Evolutionary conservation across 2,797 vertebrate species (phyloP).

Genomic region (Falco naumanni): DNA sequence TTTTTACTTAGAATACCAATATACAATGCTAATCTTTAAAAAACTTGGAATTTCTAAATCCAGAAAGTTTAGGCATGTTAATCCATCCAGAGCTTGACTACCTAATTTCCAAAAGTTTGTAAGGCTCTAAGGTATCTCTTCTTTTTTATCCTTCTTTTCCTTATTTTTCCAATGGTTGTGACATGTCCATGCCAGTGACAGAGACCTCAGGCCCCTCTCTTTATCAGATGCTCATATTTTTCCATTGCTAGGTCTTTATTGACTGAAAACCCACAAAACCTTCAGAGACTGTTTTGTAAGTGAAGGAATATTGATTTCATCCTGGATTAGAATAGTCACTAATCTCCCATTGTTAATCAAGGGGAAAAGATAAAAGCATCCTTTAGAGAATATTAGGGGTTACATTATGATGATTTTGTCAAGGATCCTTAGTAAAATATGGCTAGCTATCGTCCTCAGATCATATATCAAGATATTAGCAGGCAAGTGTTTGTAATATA

Average conservation of each 20-base stretch:
- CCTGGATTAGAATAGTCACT: not conserved
- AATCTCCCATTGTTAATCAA: not conserved
- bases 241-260: not conserved
- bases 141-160: not conserved
- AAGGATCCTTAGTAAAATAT: not conserved
- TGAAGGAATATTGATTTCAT: not conserved
- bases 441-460: not conserved
- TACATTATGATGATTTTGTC: not conserved
- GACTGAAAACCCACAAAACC: not conserved
- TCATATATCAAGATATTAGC: not conserved
- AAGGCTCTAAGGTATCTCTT: not conserved
- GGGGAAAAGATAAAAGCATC: not conserved
- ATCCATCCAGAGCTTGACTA: not conserved
- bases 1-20: slow-evolving; percentile 1
- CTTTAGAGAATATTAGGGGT: not conserved
- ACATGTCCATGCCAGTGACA: not conserved
- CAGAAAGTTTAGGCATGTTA: not conserved
- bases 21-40: not conserved
- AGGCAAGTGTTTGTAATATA: not conserved
- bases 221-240: not conserved
- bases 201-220: not conserved
- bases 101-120: not conserved
- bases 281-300: not conserved
- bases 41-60: not conserved
- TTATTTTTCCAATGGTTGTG: not conserved